Conservation (phyloP, 2,888 invertebrate species). For the Hemithea aestivaria region DNA sequence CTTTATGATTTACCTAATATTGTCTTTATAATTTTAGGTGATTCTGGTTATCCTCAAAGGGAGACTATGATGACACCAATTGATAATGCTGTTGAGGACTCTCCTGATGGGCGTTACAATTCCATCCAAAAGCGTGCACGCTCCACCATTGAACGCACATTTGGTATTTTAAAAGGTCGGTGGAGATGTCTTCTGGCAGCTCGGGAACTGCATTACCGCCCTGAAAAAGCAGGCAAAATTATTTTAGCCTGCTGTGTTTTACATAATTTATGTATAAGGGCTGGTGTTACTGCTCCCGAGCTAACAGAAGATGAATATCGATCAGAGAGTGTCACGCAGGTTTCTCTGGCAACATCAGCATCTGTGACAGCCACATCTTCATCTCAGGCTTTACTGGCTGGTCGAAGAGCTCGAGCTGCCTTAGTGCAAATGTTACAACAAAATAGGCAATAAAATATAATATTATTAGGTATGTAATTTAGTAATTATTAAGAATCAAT, state of each 20-base stretch:
- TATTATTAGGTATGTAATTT: too few species aligned
- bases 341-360: too few species aligned
- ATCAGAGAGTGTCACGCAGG: too few species aligned
- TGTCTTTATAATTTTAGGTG: background rate
- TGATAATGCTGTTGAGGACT: background rate
- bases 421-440: too few species aligned
- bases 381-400: too few species aligned
- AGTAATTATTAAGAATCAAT: too few species aligned
- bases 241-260: background rate
- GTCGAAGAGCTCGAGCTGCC: too few species aligned
- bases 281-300: too few species aligned
- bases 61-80: background rate
- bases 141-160: constrained; percentile 1
- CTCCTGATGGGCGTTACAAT: constrained; percentile 2
- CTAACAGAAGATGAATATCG: too few species aligned
- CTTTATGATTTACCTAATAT: background rate
- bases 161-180: background rate
- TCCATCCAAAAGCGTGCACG: constrained; percentile 5
- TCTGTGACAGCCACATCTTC: too few species aligned
- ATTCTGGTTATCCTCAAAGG: background rate
- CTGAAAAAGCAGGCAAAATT: background rate
- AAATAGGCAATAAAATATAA: too few species aligned
- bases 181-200: background rate
- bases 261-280: background rate
- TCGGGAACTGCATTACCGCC: background rate